phyloP scores from a whole-genome alignment of 2,888 invertebrate species.

The Catocala nupta region DNA sequence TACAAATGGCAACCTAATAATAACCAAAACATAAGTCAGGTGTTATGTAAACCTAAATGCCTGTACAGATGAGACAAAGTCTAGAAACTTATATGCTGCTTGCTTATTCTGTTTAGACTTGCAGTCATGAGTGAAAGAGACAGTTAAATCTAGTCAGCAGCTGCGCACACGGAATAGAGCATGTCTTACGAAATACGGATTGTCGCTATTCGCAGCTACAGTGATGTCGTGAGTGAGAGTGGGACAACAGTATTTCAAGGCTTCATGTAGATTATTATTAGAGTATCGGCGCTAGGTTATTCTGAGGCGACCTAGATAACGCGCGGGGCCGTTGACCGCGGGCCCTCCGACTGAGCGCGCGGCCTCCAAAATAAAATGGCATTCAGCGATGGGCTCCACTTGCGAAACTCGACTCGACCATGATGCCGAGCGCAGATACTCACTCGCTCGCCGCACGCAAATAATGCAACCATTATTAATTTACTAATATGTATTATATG shows the following conservation, averaged over 20 bases:
- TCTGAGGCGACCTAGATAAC: slow-evolving; percentile 86
- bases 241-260: slow-evolving; percentile 79
- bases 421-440: slow-evolving; percentile 72
- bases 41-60: slow-evolving; percentile 62
- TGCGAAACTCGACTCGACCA: slow-evolving; percentile 83
- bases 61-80: slow-evolving; percentile 53
- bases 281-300: slow-evolving; percentile 87
- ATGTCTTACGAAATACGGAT: slow-evolving; percentile 73
- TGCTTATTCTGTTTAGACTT: slow-evolving; percentile 60
- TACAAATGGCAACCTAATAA: slow-evolving; percentile 10
- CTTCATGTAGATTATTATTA: slow-evolving; percentile 83
- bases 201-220: slow-evolving; percentile 68
- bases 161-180: slow-evolving; percentile 65
- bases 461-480: slow-evolving; percentile 70
- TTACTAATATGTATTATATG: slow-evolving; percentile 50
- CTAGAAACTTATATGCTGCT: slow-evolving; percentile 64
- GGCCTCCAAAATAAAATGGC: slow-evolving; percentile 87
- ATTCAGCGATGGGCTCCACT: slow-evolving; percentile 86
- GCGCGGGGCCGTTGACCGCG: slow-evolving; percentile 86
- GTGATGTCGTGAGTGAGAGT: slow-evolving; percentile 74
- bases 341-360: slow-evolving; percentile 83
- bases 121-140: slow-evolving; percentile 74
- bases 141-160: slow-evolving; percentile 65
- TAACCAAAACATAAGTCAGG: slow-evolving; percentile 18
- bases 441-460: slow-evolving; percentile 68